These are phyloP conservation scores for Microplitis demolitor DNA, from an alignment of 1,140 invertebrate species.

Conservation along the genomic window DNA sequence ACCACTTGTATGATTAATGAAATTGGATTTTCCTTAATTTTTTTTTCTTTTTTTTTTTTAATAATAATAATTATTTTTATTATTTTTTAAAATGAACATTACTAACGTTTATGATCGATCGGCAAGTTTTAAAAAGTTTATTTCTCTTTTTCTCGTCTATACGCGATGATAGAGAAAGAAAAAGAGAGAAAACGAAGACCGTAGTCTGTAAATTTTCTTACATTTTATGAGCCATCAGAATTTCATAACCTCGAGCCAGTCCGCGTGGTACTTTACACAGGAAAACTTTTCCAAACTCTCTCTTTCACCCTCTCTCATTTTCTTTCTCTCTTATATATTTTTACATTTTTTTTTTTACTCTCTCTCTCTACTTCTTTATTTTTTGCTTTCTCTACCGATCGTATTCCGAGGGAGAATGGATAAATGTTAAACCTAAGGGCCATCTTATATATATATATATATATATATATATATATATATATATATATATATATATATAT, in stretches of 20 bases:
- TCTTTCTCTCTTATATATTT: too few species aligned
- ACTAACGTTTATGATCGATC: too few species aligned
- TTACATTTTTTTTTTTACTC: constrained; percentile 23
- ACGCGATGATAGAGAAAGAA: constrained; percentile 31
- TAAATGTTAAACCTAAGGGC: constrained; percentile 22
- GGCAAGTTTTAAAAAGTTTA: constrained; percentile 2
- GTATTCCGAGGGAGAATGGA: constrained; percentile 29
- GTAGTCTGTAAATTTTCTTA: constrained; percentile 63
- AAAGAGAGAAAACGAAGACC: constrained; percentile 22
- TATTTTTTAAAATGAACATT: too few species aligned
- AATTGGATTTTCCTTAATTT: too few species aligned
- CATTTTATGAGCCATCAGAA: constrained; percentile 65
- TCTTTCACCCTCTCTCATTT: constrained; percentile 21
- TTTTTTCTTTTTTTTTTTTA: background rate
- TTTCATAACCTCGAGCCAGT: constrained; percentile 64
- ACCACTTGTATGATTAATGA: too few species aligned
- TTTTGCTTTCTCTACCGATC: constrained; percentile 27
- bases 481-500: constrained; percentile 15
- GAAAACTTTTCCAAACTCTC: constrained; percentile 54
- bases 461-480: constrained; percentile 31
- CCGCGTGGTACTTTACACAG: constrained; percentile 62
- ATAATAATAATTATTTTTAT: too few species aligned
- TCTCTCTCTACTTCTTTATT: constrained; percentile 28
- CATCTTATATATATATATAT: constrained; percentile 18
- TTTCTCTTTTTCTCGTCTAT: constrained; percentile 38